Percentiles rank a stretch among this genome's conserved stretches.
Evolutionary conservation across 2,888 invertebrate species (phyloP).

Genomic region (Eustalomyia histrio): DNA sequence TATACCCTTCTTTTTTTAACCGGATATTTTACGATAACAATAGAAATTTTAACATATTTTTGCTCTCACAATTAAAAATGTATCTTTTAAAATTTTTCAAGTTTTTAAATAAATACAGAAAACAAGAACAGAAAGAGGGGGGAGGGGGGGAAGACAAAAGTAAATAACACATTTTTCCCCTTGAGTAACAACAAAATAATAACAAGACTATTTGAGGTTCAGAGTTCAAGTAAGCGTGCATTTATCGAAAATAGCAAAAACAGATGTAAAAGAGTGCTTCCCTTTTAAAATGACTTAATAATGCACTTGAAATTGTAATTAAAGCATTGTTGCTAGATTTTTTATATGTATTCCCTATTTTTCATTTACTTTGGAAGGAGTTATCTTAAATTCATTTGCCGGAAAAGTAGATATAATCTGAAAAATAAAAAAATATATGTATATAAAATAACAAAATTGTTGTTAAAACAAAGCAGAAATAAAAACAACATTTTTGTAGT

Average conservation of each 20-base stretch:
- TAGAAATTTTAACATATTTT: background rate
- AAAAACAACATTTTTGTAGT: slow-evolving; percentile 21
- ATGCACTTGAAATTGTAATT: slow-evolving; percentile 52
- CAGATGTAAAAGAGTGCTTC: background rate
- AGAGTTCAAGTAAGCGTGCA: slow-evolving; percentile 41
- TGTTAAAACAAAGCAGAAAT: background rate
- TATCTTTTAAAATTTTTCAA: background rate
- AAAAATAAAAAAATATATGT: slow-evolving; percentile 4
- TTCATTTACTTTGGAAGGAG: background rate
- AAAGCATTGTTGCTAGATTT: slow-evolving; percentile 38
- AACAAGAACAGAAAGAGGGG: too few relatives aligned
- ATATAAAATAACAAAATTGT: slow-evolving; percentile 14
- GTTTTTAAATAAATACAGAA: slow-evolving; percentile 19
- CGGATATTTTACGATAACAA: too few relatives aligned
- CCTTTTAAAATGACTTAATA: slow-evolving; percentile 33
- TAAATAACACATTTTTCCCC: slow-evolving; percentile 13
- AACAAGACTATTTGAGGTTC: slow-evolving; percentile 35
- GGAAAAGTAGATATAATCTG: slow-evolving; percentile 20
- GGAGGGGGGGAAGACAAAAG: background rate
- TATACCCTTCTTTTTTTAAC: background rate
- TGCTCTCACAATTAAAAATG: slow-evolving; percentile 22
- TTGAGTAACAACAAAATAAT: slow-evolving; percentile 6
- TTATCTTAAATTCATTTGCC: slow-evolving; percentile 21
- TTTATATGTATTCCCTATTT: background rate
- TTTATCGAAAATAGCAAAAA: background rate